These are phyloP conservation scores for Python bivittatus DNA, from an alignment of 2,113 vertebrate genomes.

Conservation along the genomic window DNA sequence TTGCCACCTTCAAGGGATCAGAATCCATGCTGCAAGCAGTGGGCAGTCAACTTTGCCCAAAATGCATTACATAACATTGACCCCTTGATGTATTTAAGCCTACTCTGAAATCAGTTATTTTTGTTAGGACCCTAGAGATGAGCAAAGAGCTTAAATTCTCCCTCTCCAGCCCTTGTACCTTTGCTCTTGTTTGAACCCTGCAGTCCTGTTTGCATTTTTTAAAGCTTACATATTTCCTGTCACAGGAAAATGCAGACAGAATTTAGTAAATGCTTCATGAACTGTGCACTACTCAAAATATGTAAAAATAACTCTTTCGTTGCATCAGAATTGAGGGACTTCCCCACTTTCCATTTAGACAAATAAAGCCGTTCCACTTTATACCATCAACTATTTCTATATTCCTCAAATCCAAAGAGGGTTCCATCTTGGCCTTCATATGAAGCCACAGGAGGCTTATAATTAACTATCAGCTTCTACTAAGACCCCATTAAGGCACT, in stretches of 20 bases:
- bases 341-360: no score
- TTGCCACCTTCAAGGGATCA: not conserved
- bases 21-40: no score
- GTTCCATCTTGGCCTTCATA: not conserved
- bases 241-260: not conserved
- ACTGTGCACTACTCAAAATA: not conserved
- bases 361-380: no score
- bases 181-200: not conserved
- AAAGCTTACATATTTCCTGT: not conserved
- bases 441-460: not conserved
- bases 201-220: not conserved
- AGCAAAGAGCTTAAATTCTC: no score
- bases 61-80: not conserved
- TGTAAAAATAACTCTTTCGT: no score
- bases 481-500: no score
- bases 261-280: not conserved
- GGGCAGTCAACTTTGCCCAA: not conserved
- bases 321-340: no score
- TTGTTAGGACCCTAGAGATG: not conserved
- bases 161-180: not conserved
- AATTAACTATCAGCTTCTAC: no score
- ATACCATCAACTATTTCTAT: not conserved
- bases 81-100: not conserved
- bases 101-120: not conserved
- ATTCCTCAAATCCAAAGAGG: not conserved